phyloP scores from a whole-genome alignment of 2,888 invertebrate genomes.

The Calephelis perditalis region DNA sequence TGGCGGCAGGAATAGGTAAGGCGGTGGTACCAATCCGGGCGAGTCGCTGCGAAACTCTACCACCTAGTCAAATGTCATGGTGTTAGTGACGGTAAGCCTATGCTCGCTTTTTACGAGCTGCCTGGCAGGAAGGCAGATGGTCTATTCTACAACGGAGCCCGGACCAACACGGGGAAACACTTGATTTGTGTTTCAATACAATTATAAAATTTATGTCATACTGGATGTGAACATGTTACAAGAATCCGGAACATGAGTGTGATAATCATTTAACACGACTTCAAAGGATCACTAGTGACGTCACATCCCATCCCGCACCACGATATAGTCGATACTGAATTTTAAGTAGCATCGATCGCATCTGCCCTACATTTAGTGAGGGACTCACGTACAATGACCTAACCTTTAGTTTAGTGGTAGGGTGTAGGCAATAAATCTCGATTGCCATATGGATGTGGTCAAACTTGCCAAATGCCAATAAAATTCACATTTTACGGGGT shows the following conservation, averaged over 20 bases:
- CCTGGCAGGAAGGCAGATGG: too few relatives aligned
- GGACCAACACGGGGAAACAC: too few relatives aligned
- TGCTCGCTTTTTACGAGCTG: too few relatives aligned
- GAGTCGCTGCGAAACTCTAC: too few relatives aligned
- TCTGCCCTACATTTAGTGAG: constrained; percentile 47
- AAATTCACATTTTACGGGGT: neutral
- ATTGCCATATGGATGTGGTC: neutral
- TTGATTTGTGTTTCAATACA: too few relatives aligned
- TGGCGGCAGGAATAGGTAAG: too few relatives aligned
- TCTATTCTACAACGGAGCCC: too few relatives aligned
- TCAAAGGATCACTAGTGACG: constrained; percentile 23
- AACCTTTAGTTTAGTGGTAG: constrained; percentile 32
- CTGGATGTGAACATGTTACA: too few relatives aligned
- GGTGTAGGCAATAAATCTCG: constrained; percentile 21
- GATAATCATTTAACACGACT: constrained; percentile 1
- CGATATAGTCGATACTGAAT: constrained; percentile 54
- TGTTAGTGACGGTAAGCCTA: too few relatives aligned
- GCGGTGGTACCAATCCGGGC: too few relatives aligned
- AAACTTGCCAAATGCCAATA: neutral
- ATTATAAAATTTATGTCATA: too few relatives aligned
- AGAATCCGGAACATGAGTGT: constrained; percentile 15
- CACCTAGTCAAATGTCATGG: too few relatives aligned
- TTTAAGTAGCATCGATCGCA: constrained; percentile 62
- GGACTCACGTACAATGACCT: constrained; percentile 33
- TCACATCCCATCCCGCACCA: constrained; percentile 37